Conservation (phyloP, 2,797 vertebrate species). For the Catamblyrhynchus diadema region DNA sequence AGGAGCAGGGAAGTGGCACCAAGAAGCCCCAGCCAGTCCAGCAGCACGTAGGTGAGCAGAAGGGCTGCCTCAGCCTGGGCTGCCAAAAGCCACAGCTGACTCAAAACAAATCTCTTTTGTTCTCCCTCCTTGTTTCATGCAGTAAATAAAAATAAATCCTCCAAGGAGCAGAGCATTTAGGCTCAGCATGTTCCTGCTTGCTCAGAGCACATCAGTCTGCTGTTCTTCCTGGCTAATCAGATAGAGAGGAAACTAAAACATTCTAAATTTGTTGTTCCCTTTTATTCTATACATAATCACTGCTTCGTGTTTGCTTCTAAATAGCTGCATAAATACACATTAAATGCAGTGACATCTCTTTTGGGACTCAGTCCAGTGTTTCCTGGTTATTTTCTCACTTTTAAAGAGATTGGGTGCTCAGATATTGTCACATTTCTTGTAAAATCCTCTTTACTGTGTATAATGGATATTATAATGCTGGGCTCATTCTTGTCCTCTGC, state of each 20-base stretch:
- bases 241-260: slow-evolving; percentile 30
- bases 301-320: slow-evolving; percentile 16
- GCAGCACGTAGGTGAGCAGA: background rate
- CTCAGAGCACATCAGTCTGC: slow-evolving; percentile 5
- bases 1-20: background rate
- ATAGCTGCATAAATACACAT: slow-evolving; percentile 53
- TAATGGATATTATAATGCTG: background rate
- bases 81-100: background rate
- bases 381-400: slow-evolving; percentile 12
- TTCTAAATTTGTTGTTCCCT: slow-evolving; percentile 35
- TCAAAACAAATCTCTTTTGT: background rate
- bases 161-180: background rate
- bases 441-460: background rate
- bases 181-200: background rate
- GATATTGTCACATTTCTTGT: background rate
- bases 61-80: background rate
- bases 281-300: slow-evolving; percentile 51
- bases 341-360: slow-evolving; percentile 57
- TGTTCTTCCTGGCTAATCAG: slow-evolving; percentile 66
- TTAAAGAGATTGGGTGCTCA: background rate
- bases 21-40: background rate
- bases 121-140: background rate
- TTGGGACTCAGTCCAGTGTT: slow-evolving; percentile 7
- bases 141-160: slow-evolving; percentile 8
- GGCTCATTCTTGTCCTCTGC: background rate